Evolutionary conservation across 2,888 invertebrate genomes (phyloP), one percentile per base, ranked within the genome.

Genomic region (Horisme vitalbata): DNA sequence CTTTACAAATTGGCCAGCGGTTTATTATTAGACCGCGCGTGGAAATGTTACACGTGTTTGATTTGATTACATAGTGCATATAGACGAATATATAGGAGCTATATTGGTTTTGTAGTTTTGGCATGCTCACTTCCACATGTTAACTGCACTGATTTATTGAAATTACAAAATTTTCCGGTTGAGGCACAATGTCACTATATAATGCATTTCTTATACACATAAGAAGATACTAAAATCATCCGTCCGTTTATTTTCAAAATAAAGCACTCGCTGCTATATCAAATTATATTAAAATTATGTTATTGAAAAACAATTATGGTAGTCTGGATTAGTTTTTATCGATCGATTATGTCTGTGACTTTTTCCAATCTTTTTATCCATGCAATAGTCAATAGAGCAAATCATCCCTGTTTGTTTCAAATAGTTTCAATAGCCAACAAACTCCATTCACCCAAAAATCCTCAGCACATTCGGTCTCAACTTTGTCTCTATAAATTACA

Each of bases 401-500:
- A 23, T 23, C 8, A 12, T 27, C 6, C 11, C 11, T 11, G 12
- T 27, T n/a, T 11, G 27, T 11, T 27, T 14, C 8, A 18, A 28
- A 34, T 14, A 36, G 21, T 24, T 38, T 11, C 18, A 28, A 28
- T 32, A 30, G 24, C 53, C 45, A 52, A 50, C 46, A 24, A 37
- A 46, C 50, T 45, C 11, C 48, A 49, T 56, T 48, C 45, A 47
- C 45, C 47, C 45, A 33, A 49, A 51, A 53, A 68, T 67, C 64
- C 55, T 52, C 37, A 54, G 66, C 63, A 68, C 61, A 68, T 70
- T 65, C 70, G 65, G 65, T 61, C 54, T 61, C 54, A 71, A 75
- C 70, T 71, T 66, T 70, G 69, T 71, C 68, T 68, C 73, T 70
- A 77, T 80, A 79, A 79, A 79, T 79, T 68, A 64, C 57, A 68